A percentile compares a stretch with the other conserved stretches of the same genome.
Evolutionary conservation across 2,797 vertebrate genomes (phyloP).

Genomic region (Intellagama lesueurii): DNA sequence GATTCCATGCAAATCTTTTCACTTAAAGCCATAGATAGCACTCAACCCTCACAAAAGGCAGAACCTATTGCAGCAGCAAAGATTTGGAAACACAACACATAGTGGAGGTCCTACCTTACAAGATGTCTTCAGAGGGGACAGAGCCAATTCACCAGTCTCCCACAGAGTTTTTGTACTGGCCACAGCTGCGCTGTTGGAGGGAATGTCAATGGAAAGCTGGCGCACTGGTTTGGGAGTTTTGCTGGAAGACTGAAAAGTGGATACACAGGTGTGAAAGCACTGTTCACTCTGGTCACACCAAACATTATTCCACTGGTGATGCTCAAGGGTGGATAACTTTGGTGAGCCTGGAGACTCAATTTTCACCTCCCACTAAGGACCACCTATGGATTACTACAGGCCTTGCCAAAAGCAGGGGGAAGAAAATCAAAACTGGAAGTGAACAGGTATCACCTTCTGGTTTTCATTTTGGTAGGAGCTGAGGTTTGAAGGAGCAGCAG

Average conservation of each 20-base stretch:
- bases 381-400: too few relatives aligned
- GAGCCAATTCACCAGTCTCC: slow-evolving; percentile 87
- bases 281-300: neutral
- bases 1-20: neutral
- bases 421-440: too few relatives aligned
- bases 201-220: slow-evolving; percentile 81
- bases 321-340: too few relatives aligned
- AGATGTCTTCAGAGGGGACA: slow-evolving; percentile 63
- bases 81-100: neutral
- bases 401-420: too few relatives aligned
- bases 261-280: neutral
- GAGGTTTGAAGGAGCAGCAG: too few relatives aligned
- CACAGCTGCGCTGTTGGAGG: slow-evolving; percentile 80
- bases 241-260: slow-evolving; percentile 79
- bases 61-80: neutral
- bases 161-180: slow-evolving; percentile 89
- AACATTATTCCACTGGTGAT: neutral
- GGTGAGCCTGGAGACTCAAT: too few relatives aligned
- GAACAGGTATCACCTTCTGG: too few relatives aligned
- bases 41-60: accelerated
- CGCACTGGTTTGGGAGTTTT: slow-evolving; percentile 77
- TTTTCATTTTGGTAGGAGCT: too few relatives aligned
- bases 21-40: neutral
- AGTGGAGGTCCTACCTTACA: slow-evolving; percentile 80
- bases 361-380: too few relatives aligned